Evolutionary conservation across 2,113 vertebrate species (phyloP), one percentile per base, ranked within the genome.

Genomic region (Macrotus californicus): DNA sequence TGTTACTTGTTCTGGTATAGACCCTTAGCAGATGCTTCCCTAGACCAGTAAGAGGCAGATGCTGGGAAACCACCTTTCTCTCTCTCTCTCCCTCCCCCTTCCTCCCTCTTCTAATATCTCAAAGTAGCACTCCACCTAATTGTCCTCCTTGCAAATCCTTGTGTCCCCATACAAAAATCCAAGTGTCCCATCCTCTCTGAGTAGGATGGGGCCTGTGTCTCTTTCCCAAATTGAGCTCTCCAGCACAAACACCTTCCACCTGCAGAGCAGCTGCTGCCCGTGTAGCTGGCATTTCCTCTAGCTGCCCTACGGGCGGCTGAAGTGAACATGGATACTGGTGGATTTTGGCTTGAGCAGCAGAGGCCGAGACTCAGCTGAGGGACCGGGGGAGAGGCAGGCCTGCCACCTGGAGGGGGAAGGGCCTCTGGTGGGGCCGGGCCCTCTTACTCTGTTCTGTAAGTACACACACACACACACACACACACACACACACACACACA

Each of bases 361-460:
- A 50, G 24, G 59, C 46, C 0, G 3, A 59, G 48, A 29, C 56
- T 39, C 70, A 15, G 41, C 21, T 18, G 10, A 69, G 8, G 48
- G 29, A 50, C 16, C 26, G 19, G n/a, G 29, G 52, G 29, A 52
- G 18, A 66, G 54, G 4, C 79, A 48, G 52, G 0, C 34, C 43
- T 1, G 48, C 83, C 9, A 1, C 70, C 61, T 26, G 80, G 41
- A 3, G 24, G 9, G 24, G 31, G 29, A n/a, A 16, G 15, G 41
- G 24, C 1, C 34, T 50, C 22, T 0, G 0, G 39, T 5, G 0
- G 29, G 43, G 36, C 18, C 7, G 7, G 26, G 1, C 12, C 15
- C 1, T 52, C 70, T 56, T 34, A 12, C 56, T 81, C 10, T n/a
- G 69, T 36, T 79, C 54, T 15, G 4, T 3, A 1, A 59, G 24